These are phyloP conservation scores for Caenorhabditis brenneri DNA, from an alignment of 1,140 invertebrate genomes.

Conservation along the genomic window DNA sequence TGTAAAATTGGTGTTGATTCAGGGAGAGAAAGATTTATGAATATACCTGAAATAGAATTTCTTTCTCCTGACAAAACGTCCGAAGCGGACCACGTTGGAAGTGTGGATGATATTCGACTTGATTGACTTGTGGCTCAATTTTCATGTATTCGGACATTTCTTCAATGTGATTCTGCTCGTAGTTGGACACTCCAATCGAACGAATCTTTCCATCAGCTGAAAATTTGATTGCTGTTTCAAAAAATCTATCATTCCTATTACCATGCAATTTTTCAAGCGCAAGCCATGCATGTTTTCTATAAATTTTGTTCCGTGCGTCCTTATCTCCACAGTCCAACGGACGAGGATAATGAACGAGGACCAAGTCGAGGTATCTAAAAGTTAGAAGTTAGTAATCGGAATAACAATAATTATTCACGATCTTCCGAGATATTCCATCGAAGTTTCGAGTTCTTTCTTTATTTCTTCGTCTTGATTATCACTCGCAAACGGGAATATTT, in stretches of 20 bases:
- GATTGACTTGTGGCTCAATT: not conserved
- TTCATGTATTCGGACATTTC: constrained; percentile 75
- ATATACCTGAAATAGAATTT: constrained; percentile 72
- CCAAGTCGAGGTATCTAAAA: constrained; percentile 56
- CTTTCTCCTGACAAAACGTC: constrained; percentile 71
- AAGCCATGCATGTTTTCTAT: constrained; percentile 57
- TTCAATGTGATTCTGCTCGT: constrained; percentile 78
- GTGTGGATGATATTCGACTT: constrained; percentile 73
- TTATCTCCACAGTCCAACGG: constrained; percentile 47
- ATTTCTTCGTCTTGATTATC: constrained; percentile 29
- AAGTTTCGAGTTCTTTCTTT: constrained; percentile 40
- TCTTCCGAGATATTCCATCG: constrained; percentile 50
- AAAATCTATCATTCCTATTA: not conserved
- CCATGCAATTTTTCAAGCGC: constrained; percentile 62
- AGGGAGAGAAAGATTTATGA: not conserved
- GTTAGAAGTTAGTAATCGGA: not conserved
- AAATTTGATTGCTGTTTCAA: not conserved
- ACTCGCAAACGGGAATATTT: constrained; percentile 44
- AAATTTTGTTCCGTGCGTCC: constrained; percentile 56
- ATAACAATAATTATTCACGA: constrained; percentile 18
- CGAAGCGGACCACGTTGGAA: constrained; percentile 71
- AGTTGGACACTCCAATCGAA: constrained; percentile 85
- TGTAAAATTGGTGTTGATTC: not conserved
- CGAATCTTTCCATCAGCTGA: constrained; percentile 73
- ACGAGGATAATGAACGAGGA: constrained; percentile 66